Evolutionary conservation across 2,888 invertebrate species (phyloP).

Genomic region (Meiosimyza decipiens): DNA sequence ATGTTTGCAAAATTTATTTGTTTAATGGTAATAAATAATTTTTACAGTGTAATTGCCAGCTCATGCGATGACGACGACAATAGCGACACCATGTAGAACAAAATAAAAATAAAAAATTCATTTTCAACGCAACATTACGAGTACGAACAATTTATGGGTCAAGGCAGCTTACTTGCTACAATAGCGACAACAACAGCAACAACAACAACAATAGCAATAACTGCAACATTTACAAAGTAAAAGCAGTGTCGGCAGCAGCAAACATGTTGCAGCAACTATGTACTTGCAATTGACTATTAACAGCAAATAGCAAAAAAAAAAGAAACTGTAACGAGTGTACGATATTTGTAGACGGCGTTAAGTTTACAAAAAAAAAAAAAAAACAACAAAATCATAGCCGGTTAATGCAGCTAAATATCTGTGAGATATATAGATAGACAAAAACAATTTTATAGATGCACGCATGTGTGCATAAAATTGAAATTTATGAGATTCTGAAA

Average conservation of each 20-base stretch:
- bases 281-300: not conserved
- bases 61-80: conserved; percentile 20
- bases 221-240: conserved; percentile 1
- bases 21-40: too few species aligned
- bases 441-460: too few species aligned
- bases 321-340: too few species aligned
- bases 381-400: too few species aligned
- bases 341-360: too few species aligned
- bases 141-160: not conserved
- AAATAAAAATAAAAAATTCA: conserved; percentile 19
- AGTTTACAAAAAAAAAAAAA: too few species aligned
- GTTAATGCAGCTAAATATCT: conserved; percentile 1
- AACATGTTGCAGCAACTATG: conserved; percentile 1
- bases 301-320: not conserved
- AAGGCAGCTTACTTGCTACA: conserved; percentile 12
- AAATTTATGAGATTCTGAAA: too few species aligned
- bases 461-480: too few species aligned
- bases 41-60: conserved; percentile 19
- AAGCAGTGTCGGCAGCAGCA: conserved; percentile 25
- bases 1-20: too few species aligned
- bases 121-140: conserved; percentile 3
- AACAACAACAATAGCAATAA: conserved; percentile 25
- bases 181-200: conserved; percentile 13
- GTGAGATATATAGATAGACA: not conserved
- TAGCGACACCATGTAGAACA: conserved; percentile 31